A percentile compares a stretch with the other conserved stretches of the same genome.
These are phyloP conservation scores for Poecilia wingei DNA, from an alignment of 2,797 vertebrate species.

Conservation along the genomic window DNA sequence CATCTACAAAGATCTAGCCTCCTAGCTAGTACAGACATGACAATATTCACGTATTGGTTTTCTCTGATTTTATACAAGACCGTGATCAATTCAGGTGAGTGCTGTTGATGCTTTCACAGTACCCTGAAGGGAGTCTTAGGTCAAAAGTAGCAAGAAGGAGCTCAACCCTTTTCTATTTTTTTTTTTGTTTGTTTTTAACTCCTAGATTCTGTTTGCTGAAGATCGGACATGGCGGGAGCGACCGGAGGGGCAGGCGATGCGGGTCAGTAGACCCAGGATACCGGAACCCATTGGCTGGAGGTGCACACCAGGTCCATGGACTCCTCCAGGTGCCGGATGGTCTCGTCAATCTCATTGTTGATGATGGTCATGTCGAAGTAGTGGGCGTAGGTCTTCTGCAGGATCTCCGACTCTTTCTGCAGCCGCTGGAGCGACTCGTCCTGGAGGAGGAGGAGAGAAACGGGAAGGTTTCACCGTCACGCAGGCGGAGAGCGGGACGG, in stretches of 20 bases:
- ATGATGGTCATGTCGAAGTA: conserved; percentile 99
- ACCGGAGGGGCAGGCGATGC: conserved; percentile 30
- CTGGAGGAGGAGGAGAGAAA: conserved; percentile 65
- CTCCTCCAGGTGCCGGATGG: conserved; percentile 97
- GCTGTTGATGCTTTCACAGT: conserved; percentile 70
- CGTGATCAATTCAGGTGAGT: conserved; percentile 78
- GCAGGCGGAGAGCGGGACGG: neutral
- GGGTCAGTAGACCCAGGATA: conserved; percentile 98
- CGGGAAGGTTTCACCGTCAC: neutral
- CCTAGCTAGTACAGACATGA: conserved; percentile 94
- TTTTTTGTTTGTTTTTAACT: neutral
- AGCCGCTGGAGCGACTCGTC: conserved; percentile 98
- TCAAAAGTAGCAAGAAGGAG: conserved; percentile 51
- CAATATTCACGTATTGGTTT: conserved; percentile 86
- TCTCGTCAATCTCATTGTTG: conserved; percentile 99
- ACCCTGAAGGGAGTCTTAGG: conserved; percentile 64
- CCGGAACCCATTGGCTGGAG: conserved; percentile 95
- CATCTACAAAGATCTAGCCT: conserved; percentile 87
- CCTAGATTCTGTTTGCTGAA: conserved; percentile 40
- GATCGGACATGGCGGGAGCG: conserved; percentile 66
- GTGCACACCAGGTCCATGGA: conserved; percentile 95
- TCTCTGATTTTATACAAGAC: conserved; percentile 88
- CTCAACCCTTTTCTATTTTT: neutral
- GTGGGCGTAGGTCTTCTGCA: conserved; percentile 98
- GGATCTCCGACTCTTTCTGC: conserved; percentile 98